These are phyloP conservation scores for Lobophora halterata DNA, from an alignment of 2,888 invertebrate species.

Conservation along the genomic window DNA sequence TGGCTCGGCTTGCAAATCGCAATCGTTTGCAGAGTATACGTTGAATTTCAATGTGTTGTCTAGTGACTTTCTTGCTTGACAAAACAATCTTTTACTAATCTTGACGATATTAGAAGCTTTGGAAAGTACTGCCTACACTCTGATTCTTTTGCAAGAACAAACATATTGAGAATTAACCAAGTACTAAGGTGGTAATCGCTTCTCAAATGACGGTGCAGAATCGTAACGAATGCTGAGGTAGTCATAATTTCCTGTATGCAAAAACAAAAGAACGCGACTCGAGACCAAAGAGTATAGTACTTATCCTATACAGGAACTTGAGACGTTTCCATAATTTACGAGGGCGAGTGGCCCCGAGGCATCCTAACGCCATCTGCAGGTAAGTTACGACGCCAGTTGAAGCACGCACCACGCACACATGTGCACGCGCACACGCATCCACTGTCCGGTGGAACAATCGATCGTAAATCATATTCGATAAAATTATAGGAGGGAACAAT, in stretches of 20 bases:
- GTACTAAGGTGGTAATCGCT: too few species aligned
- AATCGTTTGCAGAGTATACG: too few species aligned
- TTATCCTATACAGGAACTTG: too few species aligned
- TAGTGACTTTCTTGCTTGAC: too few species aligned
- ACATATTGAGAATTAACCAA: too few species aligned
- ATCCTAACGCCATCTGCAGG: slow-evolving; percentile 73
- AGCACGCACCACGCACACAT: slow-evolving; percentile 56
- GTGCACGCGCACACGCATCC: slow-evolving; percentile 64
- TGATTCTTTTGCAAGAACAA: neutral
- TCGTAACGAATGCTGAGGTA: slow-evolving; percentile 28
- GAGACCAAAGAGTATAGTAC: too few species aligned
- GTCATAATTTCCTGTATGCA: slow-evolving; percentile 48
- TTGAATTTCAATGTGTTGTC: too few species aligned
- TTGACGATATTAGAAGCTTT: too few species aligned
- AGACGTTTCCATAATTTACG: slow-evolving; percentile 75
- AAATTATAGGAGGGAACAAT: slow-evolving; percentile 81
- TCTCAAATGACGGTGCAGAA: slow-evolving; percentile 25
- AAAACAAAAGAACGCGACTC: slow-evolving; percentile 62
- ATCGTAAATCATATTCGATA: slow-evolving; percentile 81
- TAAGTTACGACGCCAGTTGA: slow-evolving; percentile 43
- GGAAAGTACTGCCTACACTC: neutral
- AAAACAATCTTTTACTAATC: too few species aligned
- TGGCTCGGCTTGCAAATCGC: too few species aligned
- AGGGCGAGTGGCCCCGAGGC: slow-evolving; percentile 52
- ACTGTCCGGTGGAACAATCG: slow-evolving; percentile 80